phyloP scores from a whole-genome alignment of 2,888 invertebrate genomes.

The Hirtodrosophila histrioides region DNA sequence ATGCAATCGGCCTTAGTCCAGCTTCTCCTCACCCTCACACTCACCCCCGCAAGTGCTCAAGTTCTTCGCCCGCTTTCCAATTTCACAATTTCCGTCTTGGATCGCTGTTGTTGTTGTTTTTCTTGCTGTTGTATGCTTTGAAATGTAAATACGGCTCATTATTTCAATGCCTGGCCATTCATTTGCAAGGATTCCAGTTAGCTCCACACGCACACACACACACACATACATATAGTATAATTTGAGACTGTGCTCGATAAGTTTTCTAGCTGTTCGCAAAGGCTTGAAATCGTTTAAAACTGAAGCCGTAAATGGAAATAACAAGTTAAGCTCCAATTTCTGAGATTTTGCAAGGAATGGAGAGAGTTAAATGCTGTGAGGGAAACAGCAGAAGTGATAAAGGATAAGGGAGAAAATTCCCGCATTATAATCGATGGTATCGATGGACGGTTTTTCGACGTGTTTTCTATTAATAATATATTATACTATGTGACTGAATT shows the following conservation, averaged over 20 bases:
- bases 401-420: background rate
- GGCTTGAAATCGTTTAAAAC: conserved; percentile 9
- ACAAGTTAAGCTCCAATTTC: conserved; percentile 17
- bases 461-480: too few relatives aligned
- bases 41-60: conserved; percentile 4
- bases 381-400: too few relatives aligned
- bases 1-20: conserved; percentile 62
- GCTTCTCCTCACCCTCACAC: conserved; percentile 13
- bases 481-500: too few relatives aligned
- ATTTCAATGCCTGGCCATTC: conserved; percentile 71
- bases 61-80: conserved; percentile 1
- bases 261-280: conserved; percentile 8
- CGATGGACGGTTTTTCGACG: too few relatives aligned
- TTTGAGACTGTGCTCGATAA: conserved; percentile 17
- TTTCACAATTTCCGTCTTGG: conserved; percentile 17
- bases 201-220: background rate
- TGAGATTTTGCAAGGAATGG: background rate
- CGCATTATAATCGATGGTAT: too few relatives aligned
- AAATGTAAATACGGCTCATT: conserved; percentile 78
- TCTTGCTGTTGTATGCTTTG: conserved; percentile 57
- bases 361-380: background rate
- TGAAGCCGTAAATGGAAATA: conserved; percentile 21
- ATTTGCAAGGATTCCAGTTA: conserved; percentile 61
- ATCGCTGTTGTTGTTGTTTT: too few relatives aligned
- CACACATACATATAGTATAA: conserved; percentile 1